Evolutionary conservation across 2,888 invertebrate species (phyloP), one percentile per base, ranked within the genome.

Genomic region (Stramonita haemastoma): DNA sequence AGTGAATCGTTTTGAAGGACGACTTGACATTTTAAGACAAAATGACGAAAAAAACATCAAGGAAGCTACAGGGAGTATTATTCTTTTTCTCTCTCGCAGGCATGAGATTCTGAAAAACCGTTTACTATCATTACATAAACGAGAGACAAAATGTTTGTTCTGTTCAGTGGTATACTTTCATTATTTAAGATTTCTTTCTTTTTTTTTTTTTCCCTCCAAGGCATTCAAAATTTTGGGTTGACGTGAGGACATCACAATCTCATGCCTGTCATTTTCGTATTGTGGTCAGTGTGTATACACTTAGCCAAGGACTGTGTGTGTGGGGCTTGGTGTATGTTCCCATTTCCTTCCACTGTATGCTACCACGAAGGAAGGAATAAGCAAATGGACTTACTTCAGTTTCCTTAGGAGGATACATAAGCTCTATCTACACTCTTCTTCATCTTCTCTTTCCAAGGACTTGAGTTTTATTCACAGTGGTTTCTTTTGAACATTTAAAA

Each of bases 231-330:
- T 73, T 83, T 83, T 83, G 81, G 81, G 36, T 26, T 36, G 8
- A 22, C 46, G 32, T 29, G 22, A 83, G 79, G 79, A 29, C 36
- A 46, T 83, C 81, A 83, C 46, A 83, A 83, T 46, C 81, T 83
- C 81, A 83, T 83, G 81, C 81, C 81, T 83, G 81, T 83, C 81
- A 29, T 83, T 36, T 46, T 83, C 22, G 22, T 83, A 22, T 83
- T 83, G 81, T 83, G 26, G 46, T 83, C 81, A 46, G 81, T 83
- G 46, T 83, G 46, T 83, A 46, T 81, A 83, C 22, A 81, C 81
- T 46, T 83, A 46, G 81, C 6, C 22, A 22, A 26, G 81, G 81
- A 83, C 81, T 83, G 46, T 36, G n/a, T 66, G 36, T 83, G 81
- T 83, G 36, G 81, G 81, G 36, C 81, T 83, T 46, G 26, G 26